Evolutionary conservation across 2,113 vertebrate genomes (phyloP).

Genomic region (Festucalex cinctus): DNA sequence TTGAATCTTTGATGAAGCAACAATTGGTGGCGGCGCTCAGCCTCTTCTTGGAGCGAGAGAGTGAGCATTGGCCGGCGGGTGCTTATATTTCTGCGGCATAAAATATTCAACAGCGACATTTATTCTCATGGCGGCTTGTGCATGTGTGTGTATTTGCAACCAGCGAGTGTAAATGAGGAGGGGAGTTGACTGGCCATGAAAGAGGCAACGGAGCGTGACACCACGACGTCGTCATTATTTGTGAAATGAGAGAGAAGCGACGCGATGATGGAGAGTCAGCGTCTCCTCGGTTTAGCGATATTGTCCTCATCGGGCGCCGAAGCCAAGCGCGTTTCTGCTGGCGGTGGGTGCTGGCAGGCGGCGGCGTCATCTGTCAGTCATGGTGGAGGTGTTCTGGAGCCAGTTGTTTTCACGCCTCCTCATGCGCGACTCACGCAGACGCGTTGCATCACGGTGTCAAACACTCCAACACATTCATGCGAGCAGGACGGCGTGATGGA

Average conservation of each 20-base stretch:
- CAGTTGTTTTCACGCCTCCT: conserved; percentile 12
- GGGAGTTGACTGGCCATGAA: conserved; percentile 26
- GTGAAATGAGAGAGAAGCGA: conserved; percentile 16
- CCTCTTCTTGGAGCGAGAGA: background rate
- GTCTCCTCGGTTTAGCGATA: background rate
- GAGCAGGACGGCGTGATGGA: background rate
- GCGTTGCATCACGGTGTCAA: conserved; percentile 10
- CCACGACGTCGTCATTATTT: conserved; percentile 6
- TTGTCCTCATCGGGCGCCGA: background rate
- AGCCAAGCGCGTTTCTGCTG: background rate
- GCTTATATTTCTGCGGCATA: conserved; percentile 37
- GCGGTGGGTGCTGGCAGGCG: background rate
- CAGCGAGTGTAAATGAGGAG: conserved; percentile 17
- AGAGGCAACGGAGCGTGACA: conserved; percentile 32
- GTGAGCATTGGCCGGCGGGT: conserved; percentile 36
- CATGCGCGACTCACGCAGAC: conserved; percentile 1
- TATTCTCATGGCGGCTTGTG: conserved; percentile 11
- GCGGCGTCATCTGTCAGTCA: background rate
- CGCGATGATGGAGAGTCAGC: background rate
- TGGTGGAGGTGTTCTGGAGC: background rate
- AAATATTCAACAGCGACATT: conserved; percentile 48
- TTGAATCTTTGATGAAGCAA: conserved; percentile 58
- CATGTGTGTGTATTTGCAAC: conserved; percentile 11
- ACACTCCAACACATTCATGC: conserved; percentile 35
- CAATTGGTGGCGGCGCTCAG: conserved; percentile 19